Evolutionary conservation across 2,113 vertebrate species (phyloP), one percentile per base, ranked within the genome.

Genomic region (Sinocyclocheilus grahami): DNA sequence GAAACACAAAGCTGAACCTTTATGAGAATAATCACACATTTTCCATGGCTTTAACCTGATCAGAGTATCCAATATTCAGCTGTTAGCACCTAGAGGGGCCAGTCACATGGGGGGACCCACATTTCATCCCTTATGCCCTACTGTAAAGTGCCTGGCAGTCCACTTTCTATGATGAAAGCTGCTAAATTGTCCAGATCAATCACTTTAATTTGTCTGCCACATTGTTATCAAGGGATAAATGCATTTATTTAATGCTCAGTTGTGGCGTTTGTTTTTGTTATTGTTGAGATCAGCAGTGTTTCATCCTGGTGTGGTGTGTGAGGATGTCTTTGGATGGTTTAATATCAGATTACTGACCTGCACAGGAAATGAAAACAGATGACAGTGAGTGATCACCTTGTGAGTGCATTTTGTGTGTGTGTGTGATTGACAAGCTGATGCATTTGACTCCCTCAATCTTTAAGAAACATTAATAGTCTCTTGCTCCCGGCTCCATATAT

Each of bases 371-470:
- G 71, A 86, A 86, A 86, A 58, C 53, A 53, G 79, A 22, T 82
- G 85, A 86, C 85, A 86, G 79, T 86, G 85, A 86, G 79, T 55
- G 80, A 86, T 86, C 27, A 75, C 69, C 76, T 60, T 83, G 74
- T 60, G 33, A 62, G 51, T 88, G 87, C 55, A 37, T 62, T 13
- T 39, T 22, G 60, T n/a, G 62, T 24, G 55, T n/a, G n/a, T 51
- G 69, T 33, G 62, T 69, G 51, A 78, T 53, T 84, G 86, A 80
- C 76, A 84, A 39, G 27, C 27, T 33, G 48, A 71, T 71, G 81
- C 78, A 12, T 81, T 76, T 87, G 58, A 86, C 78, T 86, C 12
- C 9, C 33, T 67, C 63, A 7, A 83, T 86, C 37, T 82, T 81
- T 74, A 46, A 60, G 46, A 51, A 42, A 20, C 78, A 75, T 82